These are phyloP conservation scores for Lucinisca nassula DNA, from an alignment of 2,888 invertebrate species.

Conservation along the genomic window DNA sequence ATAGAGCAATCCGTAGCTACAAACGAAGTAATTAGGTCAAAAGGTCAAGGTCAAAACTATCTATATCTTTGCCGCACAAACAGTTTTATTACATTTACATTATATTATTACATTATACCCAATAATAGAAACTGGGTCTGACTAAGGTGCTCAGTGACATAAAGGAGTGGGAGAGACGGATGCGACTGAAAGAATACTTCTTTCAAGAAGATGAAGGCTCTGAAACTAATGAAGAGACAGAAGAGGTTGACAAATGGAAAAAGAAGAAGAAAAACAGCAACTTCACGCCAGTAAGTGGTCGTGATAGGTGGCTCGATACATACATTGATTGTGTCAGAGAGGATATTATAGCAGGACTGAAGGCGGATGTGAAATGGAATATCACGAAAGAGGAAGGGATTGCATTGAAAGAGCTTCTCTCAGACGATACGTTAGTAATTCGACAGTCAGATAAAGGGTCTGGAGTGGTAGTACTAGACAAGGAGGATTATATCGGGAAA, in stretches of 20 bases:
- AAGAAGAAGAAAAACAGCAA: conserved; percentile 19
- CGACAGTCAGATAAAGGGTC: conserved; percentile 35
- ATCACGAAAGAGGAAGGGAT: not conserved
- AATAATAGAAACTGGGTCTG: too few relatives aligned
- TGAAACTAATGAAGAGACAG: not conserved
- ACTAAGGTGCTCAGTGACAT: not conserved
- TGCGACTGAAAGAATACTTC: not conserved
- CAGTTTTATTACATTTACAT: too few relatives aligned
- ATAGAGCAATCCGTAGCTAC: too few relatives aligned
- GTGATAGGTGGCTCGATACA: conserved; percentile 13
- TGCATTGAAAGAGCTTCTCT: conserved; percentile 4
- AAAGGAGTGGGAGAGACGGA: not conserved
- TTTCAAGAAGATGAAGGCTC: too few relatives aligned
- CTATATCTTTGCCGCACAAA: too few relatives aligned
- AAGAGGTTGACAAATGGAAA: not conserved
- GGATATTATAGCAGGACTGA: conserved; percentile 3
- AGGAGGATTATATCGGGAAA: not conserved
- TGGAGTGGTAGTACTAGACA: conserved; percentile 27
- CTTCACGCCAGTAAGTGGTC: conserved; percentile 15
- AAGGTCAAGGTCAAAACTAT: too few relatives aligned
- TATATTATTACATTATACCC: too few relatives aligned
- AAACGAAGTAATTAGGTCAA: too few relatives aligned
- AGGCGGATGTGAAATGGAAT: not conserved
- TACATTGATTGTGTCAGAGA: conserved; percentile 20
- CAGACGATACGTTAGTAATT: conserved; percentile 22